A percentile compares a stretch with the other conserved stretches of the same genome.
These are phyloP conservation scores for Penaeus indicus DNA, from an alignment of 1,140 invertebrate species.

Conservation along the genomic window DNA sequence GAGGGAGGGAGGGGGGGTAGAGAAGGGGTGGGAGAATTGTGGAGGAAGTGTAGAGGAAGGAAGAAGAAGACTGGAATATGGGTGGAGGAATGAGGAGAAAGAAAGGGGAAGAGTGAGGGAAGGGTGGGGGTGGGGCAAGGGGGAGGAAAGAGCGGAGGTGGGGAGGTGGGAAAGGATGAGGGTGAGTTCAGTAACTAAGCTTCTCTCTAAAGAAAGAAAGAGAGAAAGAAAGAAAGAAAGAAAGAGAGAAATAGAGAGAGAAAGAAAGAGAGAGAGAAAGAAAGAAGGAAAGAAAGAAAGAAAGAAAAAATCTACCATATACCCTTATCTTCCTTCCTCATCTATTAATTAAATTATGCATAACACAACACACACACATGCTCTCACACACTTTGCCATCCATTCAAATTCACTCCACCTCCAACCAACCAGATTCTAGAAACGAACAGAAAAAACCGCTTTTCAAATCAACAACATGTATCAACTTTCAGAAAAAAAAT, in stretches of 20 bases:
- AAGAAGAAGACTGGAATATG: not conserved
- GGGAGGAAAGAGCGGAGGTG: too few species aligned
- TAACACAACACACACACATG: not conserved
- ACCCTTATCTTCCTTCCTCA: not conserved
- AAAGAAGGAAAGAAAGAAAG: not conserved
- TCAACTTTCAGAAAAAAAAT: not conserved
- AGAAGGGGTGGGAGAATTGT: not conserved
- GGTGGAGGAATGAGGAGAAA: not conserved
- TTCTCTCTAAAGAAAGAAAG: not conserved
- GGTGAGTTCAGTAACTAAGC: too few species aligned
- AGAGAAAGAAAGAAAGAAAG: not conserved
- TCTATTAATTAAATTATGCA: not conserved
- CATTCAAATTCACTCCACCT: not conserved
- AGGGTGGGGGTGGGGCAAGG: too few species aligned
- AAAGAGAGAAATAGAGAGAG: not conserved
- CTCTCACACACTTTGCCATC: not conserved
- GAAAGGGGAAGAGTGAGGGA: too few species aligned
- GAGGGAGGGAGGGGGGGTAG: not conserved
- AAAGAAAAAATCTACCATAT: not conserved
- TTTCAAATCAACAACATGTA: not conserved
- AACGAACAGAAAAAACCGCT: not conserved
- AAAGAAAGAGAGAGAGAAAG: not conserved
- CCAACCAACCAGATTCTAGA: not conserved
- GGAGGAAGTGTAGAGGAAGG: not conserved
- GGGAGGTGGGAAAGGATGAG: too few species aligned